phyloP scores from a whole-genome alignment of 2,113 vertebrate species.

The Xerus inauris region DNA sequence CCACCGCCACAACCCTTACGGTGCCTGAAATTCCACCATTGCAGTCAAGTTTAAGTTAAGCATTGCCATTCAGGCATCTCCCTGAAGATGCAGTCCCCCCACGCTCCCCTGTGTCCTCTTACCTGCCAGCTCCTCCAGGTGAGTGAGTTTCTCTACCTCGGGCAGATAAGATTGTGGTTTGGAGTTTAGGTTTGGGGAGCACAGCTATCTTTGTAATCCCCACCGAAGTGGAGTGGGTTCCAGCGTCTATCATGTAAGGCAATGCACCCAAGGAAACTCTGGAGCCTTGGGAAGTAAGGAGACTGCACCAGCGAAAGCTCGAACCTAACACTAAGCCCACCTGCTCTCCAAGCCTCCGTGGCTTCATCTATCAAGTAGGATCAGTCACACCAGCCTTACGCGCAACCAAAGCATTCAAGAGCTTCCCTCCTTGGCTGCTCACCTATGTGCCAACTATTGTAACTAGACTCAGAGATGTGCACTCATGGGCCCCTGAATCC shows the following conservation, averaged over 20 bases:
- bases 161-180: neutral
- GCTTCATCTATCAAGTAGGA: neutral
- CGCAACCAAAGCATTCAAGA: neutral
- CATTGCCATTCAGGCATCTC: neutral
- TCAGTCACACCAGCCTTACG: neutral
- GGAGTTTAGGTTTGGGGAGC: neutral
- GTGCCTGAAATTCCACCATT: slow-evolving; percentile 10
- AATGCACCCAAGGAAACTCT: neutral
- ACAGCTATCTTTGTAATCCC: neutral
- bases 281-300: neutral
- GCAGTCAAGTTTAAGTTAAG: neutral
- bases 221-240: neutral
- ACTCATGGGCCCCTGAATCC: neutral
- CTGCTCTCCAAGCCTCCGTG: neutral
- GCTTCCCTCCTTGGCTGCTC: neutral
- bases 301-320: neutral
- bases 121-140: neutral
- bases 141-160: neutral
- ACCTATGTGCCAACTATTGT: neutral
- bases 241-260: too few relatives aligned
- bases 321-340: neutral
- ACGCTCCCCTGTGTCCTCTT: too few relatives aligned
- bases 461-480: neutral
- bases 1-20: neutral
- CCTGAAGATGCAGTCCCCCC: neutral